Evolutionary conservation across 2,113 vertebrate species (phyloP).

Genomic region (Bungarus multicinctus): DNA sequence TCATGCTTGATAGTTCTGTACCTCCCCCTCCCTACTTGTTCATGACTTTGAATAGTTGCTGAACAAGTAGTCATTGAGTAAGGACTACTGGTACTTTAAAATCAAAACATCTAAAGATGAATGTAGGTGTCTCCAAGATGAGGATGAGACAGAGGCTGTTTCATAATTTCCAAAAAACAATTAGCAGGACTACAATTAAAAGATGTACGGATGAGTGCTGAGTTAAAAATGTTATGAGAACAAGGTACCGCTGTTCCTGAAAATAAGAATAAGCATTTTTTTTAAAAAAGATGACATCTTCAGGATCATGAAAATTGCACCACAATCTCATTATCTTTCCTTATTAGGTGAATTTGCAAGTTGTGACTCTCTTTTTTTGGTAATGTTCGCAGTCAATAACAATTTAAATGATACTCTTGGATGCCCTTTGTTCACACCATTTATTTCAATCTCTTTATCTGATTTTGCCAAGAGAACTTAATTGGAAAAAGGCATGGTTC

Average conservation of each 20-base stretch:
- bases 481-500: constrained; percentile 66
- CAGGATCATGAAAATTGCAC: constrained; percentile 17
- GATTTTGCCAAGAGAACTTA: constrained; percentile 66
- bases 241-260: background rate
- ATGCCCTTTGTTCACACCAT: constrained; percentile 56
- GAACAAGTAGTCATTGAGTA: too few relatives aligned
- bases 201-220: background rate
- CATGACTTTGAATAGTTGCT: too few relatives aligned
- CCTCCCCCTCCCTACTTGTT: too few relatives aligned
- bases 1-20: too few relatives aligned
- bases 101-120: too few relatives aligned
- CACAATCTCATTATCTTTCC: constrained; percentile 50
- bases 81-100: too few relatives aligned
- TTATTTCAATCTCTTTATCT: constrained; percentile 63
- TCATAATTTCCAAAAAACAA: too few relatives aligned
- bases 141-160: too few relatives aligned
- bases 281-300: constrained; percentile 26
- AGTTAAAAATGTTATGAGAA: background rate
- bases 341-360: constrained; percentile 57
- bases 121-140: too few relatives aligned
- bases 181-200: background rate
- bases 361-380: constrained; percentile 31
- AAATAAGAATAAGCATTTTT: background rate
- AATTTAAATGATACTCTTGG: constrained; percentile 63
- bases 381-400: constrained; percentile 55